These are phyloP conservation scores for Puffinus mauretanicus DNA, from an alignment of 2,113 vertebrate genomes.

Conservation along the genomic window DNA sequence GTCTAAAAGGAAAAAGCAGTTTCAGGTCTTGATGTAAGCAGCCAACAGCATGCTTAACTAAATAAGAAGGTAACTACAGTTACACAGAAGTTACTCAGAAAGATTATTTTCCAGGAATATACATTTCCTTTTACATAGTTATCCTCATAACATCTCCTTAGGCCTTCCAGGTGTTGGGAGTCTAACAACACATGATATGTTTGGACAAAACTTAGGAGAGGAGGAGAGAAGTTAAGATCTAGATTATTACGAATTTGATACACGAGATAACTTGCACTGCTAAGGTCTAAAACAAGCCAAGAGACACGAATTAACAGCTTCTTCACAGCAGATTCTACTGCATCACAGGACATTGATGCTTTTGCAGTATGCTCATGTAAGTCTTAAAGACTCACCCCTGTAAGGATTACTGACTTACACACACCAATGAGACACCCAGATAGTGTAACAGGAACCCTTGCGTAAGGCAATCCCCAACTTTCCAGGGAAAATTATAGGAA, in stretches of 20 bases:
- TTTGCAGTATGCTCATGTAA: background rate
- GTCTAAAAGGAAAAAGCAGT: background rate
- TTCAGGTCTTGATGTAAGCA: background rate
- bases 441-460: background rate
- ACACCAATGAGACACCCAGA: background rate
- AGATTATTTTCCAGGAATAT: background rate
- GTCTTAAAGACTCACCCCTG: background rate
- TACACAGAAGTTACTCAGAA: background rate
- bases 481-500: background rate
- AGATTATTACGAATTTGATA: background rate
- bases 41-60: background rate
- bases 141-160: background rate
- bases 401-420: background rate
- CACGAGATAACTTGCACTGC: background rate
- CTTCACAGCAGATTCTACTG: background rate
- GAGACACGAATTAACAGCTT: background rate
- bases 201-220: background rate
- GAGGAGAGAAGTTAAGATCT: background rate
- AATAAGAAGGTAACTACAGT: background rate
- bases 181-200: fast-evolving
- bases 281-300: background rate
- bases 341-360: background rate
- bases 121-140: background rate
- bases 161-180: background rate
- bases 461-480: slow-evolving; percentile 32